These are phyloP conservation scores for Parnassius orleans DNA, from an alignment of 2,888 invertebrate species.

Conservation along the genomic window DNA sequence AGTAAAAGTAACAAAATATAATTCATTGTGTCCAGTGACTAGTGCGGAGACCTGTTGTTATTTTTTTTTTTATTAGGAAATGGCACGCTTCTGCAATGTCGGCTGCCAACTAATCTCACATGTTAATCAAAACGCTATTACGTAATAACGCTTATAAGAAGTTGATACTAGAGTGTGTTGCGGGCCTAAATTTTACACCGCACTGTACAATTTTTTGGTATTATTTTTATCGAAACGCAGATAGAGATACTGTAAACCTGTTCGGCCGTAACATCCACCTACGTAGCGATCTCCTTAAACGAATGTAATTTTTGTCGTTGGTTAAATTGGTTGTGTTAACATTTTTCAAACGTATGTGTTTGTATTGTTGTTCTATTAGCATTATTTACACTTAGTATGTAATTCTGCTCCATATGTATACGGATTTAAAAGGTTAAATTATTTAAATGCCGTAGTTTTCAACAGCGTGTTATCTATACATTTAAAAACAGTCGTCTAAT, in stretches of 20 bases:
- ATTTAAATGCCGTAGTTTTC: no score
- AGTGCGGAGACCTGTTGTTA: no score
- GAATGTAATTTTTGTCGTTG: background rate
- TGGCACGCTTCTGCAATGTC: no score
- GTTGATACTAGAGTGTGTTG: background rate
- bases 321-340: slow-evolving; percentile 6
- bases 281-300: slow-evolving; percentile 8
- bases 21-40: no score
- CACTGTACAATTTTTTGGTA: slow-evolving; percentile 10
- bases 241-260: slow-evolving; percentile 15
- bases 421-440: no score
- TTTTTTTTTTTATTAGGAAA: no score
- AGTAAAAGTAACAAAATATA: no score
- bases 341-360: background rate
- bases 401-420: background rate
- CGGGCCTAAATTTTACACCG: slow-evolving; percentile 7
- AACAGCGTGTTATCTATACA: no score
- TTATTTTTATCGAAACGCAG: slow-evolving; percentile 9
- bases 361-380: slow-evolving; percentile 1
- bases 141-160: no score
- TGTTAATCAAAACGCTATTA: no score
- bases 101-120: no score
- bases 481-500: no score
- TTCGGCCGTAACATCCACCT: slow-evolving; percentile 7
- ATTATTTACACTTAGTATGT: background rate